Evolutionary conservation across 53 echinoderm and acorn worm species (phyloP).

Genomic region (Echinometra lucunter): DNA sequence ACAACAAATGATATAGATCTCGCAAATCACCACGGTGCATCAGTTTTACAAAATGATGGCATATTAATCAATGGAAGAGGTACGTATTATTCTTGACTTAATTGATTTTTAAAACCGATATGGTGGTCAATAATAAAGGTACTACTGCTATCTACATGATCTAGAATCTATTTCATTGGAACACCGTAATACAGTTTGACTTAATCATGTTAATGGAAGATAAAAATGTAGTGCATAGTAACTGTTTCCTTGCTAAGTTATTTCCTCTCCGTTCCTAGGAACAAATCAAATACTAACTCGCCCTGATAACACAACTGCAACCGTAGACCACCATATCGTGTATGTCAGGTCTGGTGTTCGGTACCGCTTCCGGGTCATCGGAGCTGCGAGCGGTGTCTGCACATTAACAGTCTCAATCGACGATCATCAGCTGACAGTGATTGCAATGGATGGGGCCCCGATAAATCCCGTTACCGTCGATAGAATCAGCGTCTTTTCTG

Average conservation of each 20-base stretch:
- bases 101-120: too few species aligned
- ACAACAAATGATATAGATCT: background rate
- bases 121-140: too few species aligned
- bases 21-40: background rate
- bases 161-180: too few species aligned
- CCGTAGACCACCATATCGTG: slow-evolving; percentile 58
- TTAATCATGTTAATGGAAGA: too few species aligned
- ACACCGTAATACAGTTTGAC: too few species aligned
- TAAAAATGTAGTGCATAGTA: too few species aligned
- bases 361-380: slow-evolving; percentile 85
- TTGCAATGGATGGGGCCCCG: slow-evolving; percentile 84
- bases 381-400: slow-evolving; percentile 78
- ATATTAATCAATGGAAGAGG: slow-evolving; percentile 79
- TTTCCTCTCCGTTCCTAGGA: slow-evolving; percentile 1
- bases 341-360: slow-evolving; percentile 68
- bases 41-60: background rate
- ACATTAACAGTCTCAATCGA: slow-evolving; percentile 78
- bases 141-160: too few species aligned
- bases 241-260: too few species aligned
- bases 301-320: background rate
- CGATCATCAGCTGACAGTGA: slow-evolving; percentile 77
- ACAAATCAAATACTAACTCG: slow-evolving; percentile 25
- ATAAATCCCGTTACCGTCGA: slow-evolving; percentile 75
- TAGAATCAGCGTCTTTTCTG: slow-evolving; percentile 73
- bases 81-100: background rate